Evolutionary conservation across 2,797 vertebrate genomes (phyloP).

Genomic region (Etheostoma perlongum): DNA sequence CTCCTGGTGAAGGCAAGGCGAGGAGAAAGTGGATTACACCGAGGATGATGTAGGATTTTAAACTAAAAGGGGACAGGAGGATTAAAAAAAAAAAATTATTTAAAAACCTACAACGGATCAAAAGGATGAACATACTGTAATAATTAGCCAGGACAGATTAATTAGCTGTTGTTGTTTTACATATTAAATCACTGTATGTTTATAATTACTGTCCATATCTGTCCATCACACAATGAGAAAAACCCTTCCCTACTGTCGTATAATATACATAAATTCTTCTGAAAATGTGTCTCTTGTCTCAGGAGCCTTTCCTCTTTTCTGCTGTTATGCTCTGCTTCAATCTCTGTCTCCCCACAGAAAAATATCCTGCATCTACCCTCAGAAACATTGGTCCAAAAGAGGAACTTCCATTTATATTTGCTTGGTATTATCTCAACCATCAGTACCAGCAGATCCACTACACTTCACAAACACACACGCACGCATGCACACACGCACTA

Average conservation of each 20-base stretch:
- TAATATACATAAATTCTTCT: neutral
- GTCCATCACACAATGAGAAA: neutral
- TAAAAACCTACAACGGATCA: neutral
- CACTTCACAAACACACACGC: neutral
- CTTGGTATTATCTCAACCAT: conserved; percentile 25
- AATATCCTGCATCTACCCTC: conserved; percentile 7
- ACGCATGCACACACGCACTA: too few relatives aligned
- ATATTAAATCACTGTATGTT: neutral
- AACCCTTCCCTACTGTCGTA: neutral
- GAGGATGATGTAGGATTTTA: conserved; percentile 14
- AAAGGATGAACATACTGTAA: neutral
- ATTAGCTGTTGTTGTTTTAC: neutral
- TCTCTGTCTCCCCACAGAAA: neutral
- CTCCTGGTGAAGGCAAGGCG: conserved; percentile 55
- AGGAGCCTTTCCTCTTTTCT: neutral
- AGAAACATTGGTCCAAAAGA: conserved; percentile 3
- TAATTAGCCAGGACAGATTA: neutral
- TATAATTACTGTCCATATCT: neutral
- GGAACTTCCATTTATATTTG: conserved; percentile 18
- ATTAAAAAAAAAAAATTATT: conserved; percentile 3
- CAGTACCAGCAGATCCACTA: conserved; percentile 44
- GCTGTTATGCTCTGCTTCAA: neutral
- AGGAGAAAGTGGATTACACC: conserved; percentile 74
- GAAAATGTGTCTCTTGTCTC: neutral
- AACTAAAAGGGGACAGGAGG: conserved; percentile 10